Conservation (phyloP, 2,888 invertebrate species). For the Sarcophaga caerulescens region DNA sequence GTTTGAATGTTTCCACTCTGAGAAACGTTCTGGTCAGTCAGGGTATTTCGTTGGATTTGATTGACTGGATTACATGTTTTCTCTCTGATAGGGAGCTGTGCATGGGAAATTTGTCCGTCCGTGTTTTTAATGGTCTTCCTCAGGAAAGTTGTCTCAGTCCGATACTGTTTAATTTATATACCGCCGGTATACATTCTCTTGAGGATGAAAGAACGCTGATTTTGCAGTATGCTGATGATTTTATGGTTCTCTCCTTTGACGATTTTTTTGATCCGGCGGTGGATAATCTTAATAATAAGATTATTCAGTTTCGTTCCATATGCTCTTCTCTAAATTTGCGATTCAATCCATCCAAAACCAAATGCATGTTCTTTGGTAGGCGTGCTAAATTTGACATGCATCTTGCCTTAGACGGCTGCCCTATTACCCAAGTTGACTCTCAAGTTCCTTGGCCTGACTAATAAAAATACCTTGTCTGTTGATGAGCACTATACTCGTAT, state of each 20-base stretch:
- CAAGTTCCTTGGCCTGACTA: conserved; percentile 6
- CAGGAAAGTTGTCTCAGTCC: conserved; percentile 24
- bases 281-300: neutral
- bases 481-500: conserved; percentile 2
- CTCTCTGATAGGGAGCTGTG: conserved; percentile 5
- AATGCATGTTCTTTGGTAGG: neutral
- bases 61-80: conserved; percentile 8
- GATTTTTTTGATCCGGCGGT: neutral
- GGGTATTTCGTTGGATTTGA: neutral
- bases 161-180: conserved; percentile 26
- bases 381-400: neutral
- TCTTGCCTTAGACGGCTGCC: neutral
- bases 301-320: neutral
- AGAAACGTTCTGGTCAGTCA: neutral
- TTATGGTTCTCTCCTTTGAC: neutral
- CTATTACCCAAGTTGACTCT: neutral
- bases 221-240: conserved; percentile 36
- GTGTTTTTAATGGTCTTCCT: conserved; percentile 16
- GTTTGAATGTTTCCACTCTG: neutral
- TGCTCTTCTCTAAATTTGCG: neutral
- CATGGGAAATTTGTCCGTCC: conserved; percentile 11
- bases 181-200: neutral
- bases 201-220: neutral
- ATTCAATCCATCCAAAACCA: conserved; percentile 1
- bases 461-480: neutral